Conservation (phyloP, 2,113 vertebrate genomes). For the Cyanoliseus patagonus region DNA sequence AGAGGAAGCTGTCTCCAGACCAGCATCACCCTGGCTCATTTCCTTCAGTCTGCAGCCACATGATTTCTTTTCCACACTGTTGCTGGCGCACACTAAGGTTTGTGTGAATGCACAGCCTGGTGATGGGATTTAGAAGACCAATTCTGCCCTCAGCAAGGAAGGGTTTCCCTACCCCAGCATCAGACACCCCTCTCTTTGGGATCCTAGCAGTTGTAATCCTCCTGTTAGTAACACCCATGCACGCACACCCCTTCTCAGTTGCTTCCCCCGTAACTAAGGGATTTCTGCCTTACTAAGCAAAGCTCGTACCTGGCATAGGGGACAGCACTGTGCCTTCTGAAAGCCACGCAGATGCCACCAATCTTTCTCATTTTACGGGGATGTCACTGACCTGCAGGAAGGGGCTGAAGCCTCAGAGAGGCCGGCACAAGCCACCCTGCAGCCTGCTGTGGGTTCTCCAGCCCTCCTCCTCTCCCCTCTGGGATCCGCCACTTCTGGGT, state of each 20-base stretch:
- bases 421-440: neutral
- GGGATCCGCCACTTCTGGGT: neutral
- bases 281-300: neutral
- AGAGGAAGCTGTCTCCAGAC: neutral
- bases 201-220: neutral
- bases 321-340: neutral
- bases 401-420: neutral
- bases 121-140: neutral
- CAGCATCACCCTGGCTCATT: slow-evolving; percentile 1
- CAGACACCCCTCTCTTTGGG: neutral
- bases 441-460: neutral
- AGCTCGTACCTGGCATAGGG: neutral
- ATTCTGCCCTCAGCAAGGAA: neutral
- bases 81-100: neutral
- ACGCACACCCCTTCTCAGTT: neutral
- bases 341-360: neutral
- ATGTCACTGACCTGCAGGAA: neutral
- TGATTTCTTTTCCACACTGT: neutral
- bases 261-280: neutral
- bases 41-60: neutral
- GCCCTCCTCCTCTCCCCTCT: neutral
- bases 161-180: neutral
- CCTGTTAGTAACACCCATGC: neutral
- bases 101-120: rapidly evolving
- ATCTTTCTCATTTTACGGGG: neutral